These are phyloP conservation scores for Erynnis tages DNA, from an alignment of 2,888 invertebrate genomes.

Conservation along the genomic window DNA sequence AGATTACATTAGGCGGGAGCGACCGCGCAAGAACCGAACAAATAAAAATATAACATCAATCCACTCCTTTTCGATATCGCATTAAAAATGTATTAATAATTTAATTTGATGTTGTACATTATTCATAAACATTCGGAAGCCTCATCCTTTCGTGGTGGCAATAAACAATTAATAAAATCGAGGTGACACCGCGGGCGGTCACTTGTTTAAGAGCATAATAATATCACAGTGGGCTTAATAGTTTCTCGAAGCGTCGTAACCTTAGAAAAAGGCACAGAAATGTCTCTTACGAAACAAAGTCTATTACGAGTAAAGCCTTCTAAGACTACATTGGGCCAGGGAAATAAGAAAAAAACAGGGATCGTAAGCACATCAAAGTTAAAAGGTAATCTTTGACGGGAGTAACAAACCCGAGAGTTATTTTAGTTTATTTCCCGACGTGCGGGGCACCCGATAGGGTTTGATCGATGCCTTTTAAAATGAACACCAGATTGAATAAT, in stretches of 20 bases:
- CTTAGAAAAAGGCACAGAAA: slow-evolving; percentile 12
- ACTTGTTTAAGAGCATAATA: slow-evolving; percentile 24
- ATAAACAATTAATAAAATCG: slow-evolving; percentile 28
- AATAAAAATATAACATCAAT: background rate
- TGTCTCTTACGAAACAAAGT: slow-evolving; percentile 30
- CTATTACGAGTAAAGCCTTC: slow-evolving; percentile 36
- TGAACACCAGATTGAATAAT: slow-evolving; percentile 57
- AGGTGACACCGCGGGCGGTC: slow-evolving; percentile 28
- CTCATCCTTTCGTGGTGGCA: slow-evolving; percentile 18
- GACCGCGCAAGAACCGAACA: background rate
- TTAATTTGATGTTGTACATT: slow-evolving; percentile 10
- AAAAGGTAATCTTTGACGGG: slow-evolving; percentile 39
- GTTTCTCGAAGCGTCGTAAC: slow-evolving; percentile 4
- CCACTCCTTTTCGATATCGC: background rate
- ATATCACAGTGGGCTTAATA: slow-evolving; percentile 22
- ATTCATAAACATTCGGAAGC: slow-evolving; percentile 28
- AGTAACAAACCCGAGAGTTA: slow-evolving; percentile 41
- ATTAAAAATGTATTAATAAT: slow-evolving; percentile 12
- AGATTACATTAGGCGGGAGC: background rate
- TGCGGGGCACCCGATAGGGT: slow-evolving; percentile 41
- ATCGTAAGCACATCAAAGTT: slow-evolving; percentile 23
- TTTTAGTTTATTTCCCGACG: slow-evolving; percentile 42
- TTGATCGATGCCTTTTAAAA: slow-evolving; percentile 67
- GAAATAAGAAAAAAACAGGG: slow-evolving; percentile 24
- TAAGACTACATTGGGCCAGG: slow-evolving; percentile 35